Evolutionary conservation across 1,140 invertebrate species (phyloP).

Genomic region (Calosoma granatense): DNA sequence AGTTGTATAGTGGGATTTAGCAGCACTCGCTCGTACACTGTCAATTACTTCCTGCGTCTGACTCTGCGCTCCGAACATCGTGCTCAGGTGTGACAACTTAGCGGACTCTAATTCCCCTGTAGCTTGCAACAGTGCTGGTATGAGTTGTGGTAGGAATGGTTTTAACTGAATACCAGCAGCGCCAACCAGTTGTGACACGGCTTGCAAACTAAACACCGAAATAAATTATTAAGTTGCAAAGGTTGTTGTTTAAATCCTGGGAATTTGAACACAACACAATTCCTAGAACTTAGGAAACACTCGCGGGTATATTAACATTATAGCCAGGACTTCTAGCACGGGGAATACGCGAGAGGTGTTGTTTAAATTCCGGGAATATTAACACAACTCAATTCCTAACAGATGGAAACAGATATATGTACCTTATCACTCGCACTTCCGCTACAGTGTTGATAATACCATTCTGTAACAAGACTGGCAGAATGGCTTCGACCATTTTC

Average conservation of each 20-base stretch:
- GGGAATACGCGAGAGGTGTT: background rate
- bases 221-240: constrained; percentile 7
- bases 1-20: constrained; percentile 75
- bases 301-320: background rate
- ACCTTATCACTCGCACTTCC: constrained; percentile 69
- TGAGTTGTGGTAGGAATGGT: constrained; percentile 67
- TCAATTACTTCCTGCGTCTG: constrained; percentile 64
- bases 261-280: too few species aligned
- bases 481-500: constrained; percentile 60
- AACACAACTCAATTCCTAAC: background rate
- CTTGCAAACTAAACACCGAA: constrained; percentile 54
- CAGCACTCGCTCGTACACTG: constrained; percentile 60
- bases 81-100: constrained; percentile 68
- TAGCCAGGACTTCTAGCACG: background rate
- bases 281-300: too few species aligned
- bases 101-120: constrained; percentile 75
- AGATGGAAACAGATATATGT: constrained; percentile 17
- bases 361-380: constrained; percentile 9
- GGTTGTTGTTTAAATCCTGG: background rate
- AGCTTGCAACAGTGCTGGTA: constrained; percentile 73
- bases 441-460: constrained; percentile 69
- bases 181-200: constrained; percentile 72
- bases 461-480: constrained; percentile 68
- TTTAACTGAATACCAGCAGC: constrained; percentile 66
- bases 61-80: constrained; percentile 52